Base-by-base conservation (phyloP, 2,888 invertebrate genomes). In the Dynastes maya region DNA sequence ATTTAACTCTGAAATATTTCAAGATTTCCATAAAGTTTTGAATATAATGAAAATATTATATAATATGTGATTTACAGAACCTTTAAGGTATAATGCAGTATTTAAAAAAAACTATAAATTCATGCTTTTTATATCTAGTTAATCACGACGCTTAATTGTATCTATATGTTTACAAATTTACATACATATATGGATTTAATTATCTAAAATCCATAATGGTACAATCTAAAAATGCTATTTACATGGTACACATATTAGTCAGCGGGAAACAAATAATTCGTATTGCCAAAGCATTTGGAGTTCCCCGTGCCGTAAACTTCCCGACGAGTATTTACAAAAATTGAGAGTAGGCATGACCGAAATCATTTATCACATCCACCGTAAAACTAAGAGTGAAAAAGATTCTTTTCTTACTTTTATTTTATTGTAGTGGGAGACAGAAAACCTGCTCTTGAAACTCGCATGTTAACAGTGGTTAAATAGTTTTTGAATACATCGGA, bases 381-480 rank as follows among this genome's bases (percentile, higher is more conserved):
- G 27, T 29, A 6, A 49, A 29, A 70, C 70, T 51, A 29, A 53
- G 27, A 70, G 70, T 29, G 29, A 67, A 68, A 68, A 68, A 70
- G 51, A 53, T 29, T 9, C 51, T 70, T 70, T 70, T 70, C 70
- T 53, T 51, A 22, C 53, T 70, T 51, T 32, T 70, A 51, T 27
- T 70, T 53, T 27, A 45, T 9, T 53, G 29, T 70, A 53, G 70
- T 70, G 70, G 70, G 70, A 70, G 70, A 53, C 70, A 53, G 70
- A 70, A 70, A 70, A 70, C 70, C 70, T 70, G 70, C 70, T 70
- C 70, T 70, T 70, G 53, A 51, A 51, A 53, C 71, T n/a, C 58
- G 58, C 22, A 32, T 37, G 37, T 37, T 71, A 71, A 55, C 71
- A 71, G 71, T 71, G 71, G 29, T 53, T 37, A 32, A 71, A 71